Conservation (phyloP, 2,797 vertebrate species). For the Brotula barbata region DNA sequence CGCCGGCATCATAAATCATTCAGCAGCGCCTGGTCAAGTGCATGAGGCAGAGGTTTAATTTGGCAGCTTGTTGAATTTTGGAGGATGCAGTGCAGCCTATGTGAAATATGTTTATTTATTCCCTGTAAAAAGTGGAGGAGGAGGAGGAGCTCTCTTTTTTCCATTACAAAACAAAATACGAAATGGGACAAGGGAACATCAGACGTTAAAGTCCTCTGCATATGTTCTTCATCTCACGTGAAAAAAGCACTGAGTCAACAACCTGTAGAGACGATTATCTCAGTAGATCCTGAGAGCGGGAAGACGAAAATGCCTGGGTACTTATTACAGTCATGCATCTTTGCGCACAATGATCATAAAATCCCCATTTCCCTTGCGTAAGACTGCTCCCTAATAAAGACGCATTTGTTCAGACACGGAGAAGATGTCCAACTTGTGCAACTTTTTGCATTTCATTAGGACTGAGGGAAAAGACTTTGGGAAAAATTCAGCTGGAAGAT, state of each 20-base stretch:
- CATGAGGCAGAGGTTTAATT: conserved; percentile 5
- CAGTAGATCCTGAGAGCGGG: conserved; percentile 30
- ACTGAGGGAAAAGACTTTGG: conserved; percentile 26
- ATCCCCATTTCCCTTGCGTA: conserved; percentile 23
- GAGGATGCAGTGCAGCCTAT: conserved; percentile 18
- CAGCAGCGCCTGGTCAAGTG: conserved; percentile 1
- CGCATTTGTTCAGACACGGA: background rate
- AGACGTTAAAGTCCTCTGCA: conserved; percentile 58
- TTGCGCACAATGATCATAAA: conserved; percentile 55
- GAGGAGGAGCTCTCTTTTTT: conserved; percentile 27
- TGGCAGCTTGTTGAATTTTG: conserved; percentile 3
- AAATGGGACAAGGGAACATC: conserved; percentile 34
- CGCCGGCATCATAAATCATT: conserved; percentile 9
- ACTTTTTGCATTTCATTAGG: conserved; percentile 43
- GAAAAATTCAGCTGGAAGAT: conserved; percentile 39
- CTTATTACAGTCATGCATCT: conserved; percentile 27
- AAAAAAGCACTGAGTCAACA: conserved; percentile 62
- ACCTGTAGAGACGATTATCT: conserved; percentile 30
- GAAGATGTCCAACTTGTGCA: conserved; percentile 46
- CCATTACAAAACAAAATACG: conserved; percentile 12
- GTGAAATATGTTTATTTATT: conserved; percentile 37
- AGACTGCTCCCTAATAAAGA: conserved; percentile 12
- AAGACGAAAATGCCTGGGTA: conserved; percentile 28
- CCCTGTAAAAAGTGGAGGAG: background rate
- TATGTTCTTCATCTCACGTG: conserved; percentile 76